phyloP scores from a whole-genome alignment of 2,797 vertebrate species.

The Caiman crocodilus region DNA sequence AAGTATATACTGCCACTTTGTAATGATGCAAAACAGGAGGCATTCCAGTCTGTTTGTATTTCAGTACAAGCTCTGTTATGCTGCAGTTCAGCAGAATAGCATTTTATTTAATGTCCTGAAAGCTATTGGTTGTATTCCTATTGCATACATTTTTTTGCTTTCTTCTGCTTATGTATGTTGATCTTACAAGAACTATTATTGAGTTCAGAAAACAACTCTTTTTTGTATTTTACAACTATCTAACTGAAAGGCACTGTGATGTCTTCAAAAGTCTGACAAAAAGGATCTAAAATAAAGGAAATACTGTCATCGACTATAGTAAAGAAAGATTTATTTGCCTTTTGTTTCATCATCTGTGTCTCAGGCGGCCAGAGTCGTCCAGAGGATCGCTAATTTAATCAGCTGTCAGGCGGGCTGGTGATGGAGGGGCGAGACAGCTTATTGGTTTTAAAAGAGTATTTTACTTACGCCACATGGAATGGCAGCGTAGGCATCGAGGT shows the following conservation, averaged over 20 bases:
- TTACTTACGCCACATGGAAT: no score
- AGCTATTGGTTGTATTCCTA: background rate
- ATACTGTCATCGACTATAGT: background rate
- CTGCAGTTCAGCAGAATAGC: background rate
- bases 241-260: background rate
- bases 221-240: background rate
- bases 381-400: no score
- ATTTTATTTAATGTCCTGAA: slow-evolving; percentile 6
- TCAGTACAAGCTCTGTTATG: slow-evolving; percentile 13
- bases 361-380: no score
- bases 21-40: background rate
- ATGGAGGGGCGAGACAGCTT: no score
- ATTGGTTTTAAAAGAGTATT: no score
- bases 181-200: background rate
- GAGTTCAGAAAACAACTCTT: background rate
- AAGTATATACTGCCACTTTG: slow-evolving; percentile 29
- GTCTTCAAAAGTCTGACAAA: background rate
- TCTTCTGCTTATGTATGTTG: background rate
- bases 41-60: slow-evolving; percentile 4
- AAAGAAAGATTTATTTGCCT: background rate
- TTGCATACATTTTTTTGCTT: background rate
- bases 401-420: no score
- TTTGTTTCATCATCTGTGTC: background rate
- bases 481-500: no score
- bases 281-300: background rate